A percentile compares a stretch with the other conserved stretches of the same genome.
Conservation (phyloP, 1,140 invertebrate species). For the Formica selysi region DNA sequence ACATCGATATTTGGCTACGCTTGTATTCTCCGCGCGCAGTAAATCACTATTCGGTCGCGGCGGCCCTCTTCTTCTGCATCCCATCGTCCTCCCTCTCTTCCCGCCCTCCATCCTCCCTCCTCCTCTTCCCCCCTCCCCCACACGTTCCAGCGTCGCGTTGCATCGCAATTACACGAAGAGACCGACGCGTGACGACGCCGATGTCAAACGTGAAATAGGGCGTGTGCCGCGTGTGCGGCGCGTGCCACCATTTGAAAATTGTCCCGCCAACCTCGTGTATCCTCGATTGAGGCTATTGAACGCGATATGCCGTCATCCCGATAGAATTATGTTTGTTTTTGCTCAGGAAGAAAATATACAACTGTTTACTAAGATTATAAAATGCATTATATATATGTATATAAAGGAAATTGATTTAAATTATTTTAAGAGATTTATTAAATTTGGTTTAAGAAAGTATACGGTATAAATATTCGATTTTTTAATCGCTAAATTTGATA, state of each 20-base stretch:
- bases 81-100: background rate
- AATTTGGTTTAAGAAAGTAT: background rate
- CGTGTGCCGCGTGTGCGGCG: conserved; percentile 37
- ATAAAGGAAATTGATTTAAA: background rate
- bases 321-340: background rate
- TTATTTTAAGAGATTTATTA: conserved; percentile 1
- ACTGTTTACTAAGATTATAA: background rate
- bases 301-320: background rate
- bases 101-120: no score
- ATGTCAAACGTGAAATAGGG: conserved; percentile 60
- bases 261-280: background rate
- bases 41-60: conserved; percentile 69
- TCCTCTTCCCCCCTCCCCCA: no score
- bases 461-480: background rate
- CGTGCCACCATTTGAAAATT: conserved; percentile 58
- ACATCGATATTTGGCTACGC: conserved; percentile 71
- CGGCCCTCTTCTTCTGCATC: conserved; percentile 42
- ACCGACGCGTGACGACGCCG: conserved; percentile 55
- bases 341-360: background rate
- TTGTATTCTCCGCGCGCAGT: conserved; percentile 55
- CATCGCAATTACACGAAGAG: conserved; percentile 62
- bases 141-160: conserved; percentile 1
- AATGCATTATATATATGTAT: background rate
- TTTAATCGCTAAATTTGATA: background rate
- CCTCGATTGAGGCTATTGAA: conserved; percentile 4